Percentiles rank a stretch among this genome's conserved stretches.
phyloP scores from a whole-genome alignment of 2,888 invertebrate species.

The Nasonovia ribisnigri region DNA sequence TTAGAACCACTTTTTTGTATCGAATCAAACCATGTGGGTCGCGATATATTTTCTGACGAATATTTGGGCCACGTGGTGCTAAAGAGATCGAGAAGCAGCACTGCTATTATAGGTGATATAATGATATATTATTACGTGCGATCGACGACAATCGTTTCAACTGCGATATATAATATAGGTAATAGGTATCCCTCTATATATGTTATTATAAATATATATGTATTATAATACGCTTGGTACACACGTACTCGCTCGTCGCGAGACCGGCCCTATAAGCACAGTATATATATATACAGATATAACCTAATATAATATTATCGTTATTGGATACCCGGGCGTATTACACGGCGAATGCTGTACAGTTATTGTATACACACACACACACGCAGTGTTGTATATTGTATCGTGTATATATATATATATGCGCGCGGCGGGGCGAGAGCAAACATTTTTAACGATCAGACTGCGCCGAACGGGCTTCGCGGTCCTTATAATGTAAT shows the following conservation, averaged over 20 bases:
- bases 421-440: neutral
- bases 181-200: neutral
- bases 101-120: neutral
- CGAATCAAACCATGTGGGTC: neutral
- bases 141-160: neutral
- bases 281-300: neutral
- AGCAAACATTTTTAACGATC: conserved; percentile 55
- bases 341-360: neutral
- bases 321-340: neutral
- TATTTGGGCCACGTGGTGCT: neutral
- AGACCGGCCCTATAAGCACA: neutral
- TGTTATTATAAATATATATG: neutral
- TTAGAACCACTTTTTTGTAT: neutral
- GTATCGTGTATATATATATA: neutral
- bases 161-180: neutral
- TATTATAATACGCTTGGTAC: neutral
- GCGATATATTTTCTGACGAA: neutral
- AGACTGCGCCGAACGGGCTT: neutral
- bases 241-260: neutral
- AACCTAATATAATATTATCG: neutral
- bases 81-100: neutral
- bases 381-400: neutral
- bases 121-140: neutral
- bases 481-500: conserved; percentile 31
- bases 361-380: neutral